Base-by-base conservation (phyloP, 1,140 invertebrate species). In the Steinernema feltiae region DNA sequence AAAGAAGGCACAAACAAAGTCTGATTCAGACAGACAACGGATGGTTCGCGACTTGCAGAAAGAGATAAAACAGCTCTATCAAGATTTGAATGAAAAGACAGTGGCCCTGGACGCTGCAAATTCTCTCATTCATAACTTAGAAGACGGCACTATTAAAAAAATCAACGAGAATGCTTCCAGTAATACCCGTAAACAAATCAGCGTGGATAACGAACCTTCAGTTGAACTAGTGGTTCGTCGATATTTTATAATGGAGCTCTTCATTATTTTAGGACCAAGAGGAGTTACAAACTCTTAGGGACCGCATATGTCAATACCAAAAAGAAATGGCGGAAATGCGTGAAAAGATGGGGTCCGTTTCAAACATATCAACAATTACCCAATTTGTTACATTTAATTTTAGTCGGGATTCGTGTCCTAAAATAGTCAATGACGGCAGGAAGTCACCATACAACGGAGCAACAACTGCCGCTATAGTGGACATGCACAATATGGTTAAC, bases 61-160 rank as follows among this genome's bases (percentile, higher is more conserved):
- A 29, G 79, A 80, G 70, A 78, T 79, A 1, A 79, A 76, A 27
- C 31, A 80, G 70, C 63, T 80, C 1, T 80, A 80, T 41, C 53
- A 69, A 17, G 79, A 80, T 31, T 31, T 80, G 69, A 79, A 79
- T 71, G 79, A 80, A 15, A 80, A 79, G 70, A 53, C 72, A 18
- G 69, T 75, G 29, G 75, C 48, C 31, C 46, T 76, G 18, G 79
- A 79, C 46, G 18, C 1, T 0, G 46, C 73, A 18, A 77, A 0
- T 41, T 69, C 18, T 15, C 46, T 2, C 24, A 21, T 77, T 18
- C 41, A 72, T 30, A 70, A 41, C 69, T 21, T 30, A 27, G 69
- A 74, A 27, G 29, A 18, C 17, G 71, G 29, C 21, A 7, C 46
- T 18, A 15, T 21, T 3, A 24, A 71, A 48, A 69, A 48, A 21